A percentile compares a stretch with the other conserved stretches of the same genome.
Evolutionary conservation across 2,113 vertebrate genomes (phyloP).

Genomic region (Sakesphorus luctuosus): DNA sequence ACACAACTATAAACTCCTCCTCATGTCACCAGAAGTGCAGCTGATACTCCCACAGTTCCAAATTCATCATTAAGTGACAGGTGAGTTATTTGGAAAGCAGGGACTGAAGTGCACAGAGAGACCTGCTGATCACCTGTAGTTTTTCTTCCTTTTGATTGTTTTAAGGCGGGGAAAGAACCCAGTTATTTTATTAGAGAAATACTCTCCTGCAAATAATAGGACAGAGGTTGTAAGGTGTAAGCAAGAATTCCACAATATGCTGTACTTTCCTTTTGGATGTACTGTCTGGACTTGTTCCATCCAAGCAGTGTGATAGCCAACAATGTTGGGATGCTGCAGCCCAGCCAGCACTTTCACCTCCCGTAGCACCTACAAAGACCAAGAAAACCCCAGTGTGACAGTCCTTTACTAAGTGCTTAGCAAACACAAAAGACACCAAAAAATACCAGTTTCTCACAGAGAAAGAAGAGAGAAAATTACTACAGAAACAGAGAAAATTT

Average conservation of each 20-base stretch:
- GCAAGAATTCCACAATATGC: neutral
- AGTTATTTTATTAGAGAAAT: neutral
- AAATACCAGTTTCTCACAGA: neutral
- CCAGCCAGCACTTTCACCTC: constrained; percentile 96
- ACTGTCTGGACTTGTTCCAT: constrained; percentile 90
- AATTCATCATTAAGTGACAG: neutral
- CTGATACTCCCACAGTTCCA: neutral
- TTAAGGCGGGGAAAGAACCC: fast-evolving
- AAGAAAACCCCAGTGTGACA: neutral
- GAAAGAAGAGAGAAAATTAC: neutral
- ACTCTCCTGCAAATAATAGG: neutral
- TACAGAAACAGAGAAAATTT: neutral
- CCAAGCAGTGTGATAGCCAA: constrained; percentile 98
- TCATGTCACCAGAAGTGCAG: neutral
- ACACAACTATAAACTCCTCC: neutral
- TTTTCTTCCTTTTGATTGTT: neutral
- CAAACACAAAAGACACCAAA: neutral
- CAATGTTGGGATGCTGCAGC: constrained; percentile 89
- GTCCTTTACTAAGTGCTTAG: neutral
- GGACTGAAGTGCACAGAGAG: neutral
- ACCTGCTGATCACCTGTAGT: neutral
- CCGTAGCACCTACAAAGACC: constrained; percentile 83
- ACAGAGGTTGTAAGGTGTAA: neutral
- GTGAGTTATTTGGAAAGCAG: neutral
- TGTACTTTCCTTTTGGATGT: constrained; percentile 56